Evolutionary conservation across 2,888 invertebrate species (phyloP).

Genomic region (Nephrotoma appendiculata): DNA sequence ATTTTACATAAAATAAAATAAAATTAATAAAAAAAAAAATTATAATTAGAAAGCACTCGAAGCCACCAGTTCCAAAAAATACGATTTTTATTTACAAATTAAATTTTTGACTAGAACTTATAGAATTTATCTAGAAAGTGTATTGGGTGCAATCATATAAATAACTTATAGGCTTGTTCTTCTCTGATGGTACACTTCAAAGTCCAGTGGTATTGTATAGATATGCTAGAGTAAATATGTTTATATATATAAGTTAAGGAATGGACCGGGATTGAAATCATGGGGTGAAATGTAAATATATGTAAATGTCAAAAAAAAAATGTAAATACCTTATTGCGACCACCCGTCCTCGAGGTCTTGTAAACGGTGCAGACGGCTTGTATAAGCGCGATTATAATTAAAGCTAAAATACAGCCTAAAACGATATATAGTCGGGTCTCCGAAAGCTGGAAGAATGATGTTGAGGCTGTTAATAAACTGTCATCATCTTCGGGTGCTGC

Average conservation of each 20-base stretch:
- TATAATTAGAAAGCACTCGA: not conserved
- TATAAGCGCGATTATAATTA: conserved; percentile 62
- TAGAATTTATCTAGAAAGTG: not conserved
- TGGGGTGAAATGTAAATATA: not conserved
- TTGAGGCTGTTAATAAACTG: conserved; percentile 30
- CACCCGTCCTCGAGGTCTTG: conserved; percentile 43
- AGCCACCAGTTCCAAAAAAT: conserved; percentile 1
- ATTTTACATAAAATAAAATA: not conserved
- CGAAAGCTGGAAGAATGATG: conserved; percentile 46
- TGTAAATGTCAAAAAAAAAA: not conserved
- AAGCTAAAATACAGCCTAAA: conserved; percentile 63
- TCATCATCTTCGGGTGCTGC: conserved; percentile 14
- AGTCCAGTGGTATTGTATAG: conserved; percentile 33
- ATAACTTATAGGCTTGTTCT: conserved; percentile 16
- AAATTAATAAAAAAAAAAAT: not conserved
- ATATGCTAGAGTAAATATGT: conserved; percentile 24
- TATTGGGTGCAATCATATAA: not conserved
- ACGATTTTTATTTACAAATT: not conserved
- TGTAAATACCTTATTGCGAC: conserved; percentile 48
- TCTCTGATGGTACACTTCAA: conserved; percentile 33
- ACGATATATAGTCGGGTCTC: conserved; percentile 69
- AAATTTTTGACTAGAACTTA: conserved; percentile 2
- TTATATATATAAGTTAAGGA: not conserved
- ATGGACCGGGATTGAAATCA: not conserved
- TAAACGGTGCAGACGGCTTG: conserved; percentile 77